phyloP scores from a whole-genome alignment of 1,140 invertebrate species.

The Caenorhabditis briggsae region DNA sequence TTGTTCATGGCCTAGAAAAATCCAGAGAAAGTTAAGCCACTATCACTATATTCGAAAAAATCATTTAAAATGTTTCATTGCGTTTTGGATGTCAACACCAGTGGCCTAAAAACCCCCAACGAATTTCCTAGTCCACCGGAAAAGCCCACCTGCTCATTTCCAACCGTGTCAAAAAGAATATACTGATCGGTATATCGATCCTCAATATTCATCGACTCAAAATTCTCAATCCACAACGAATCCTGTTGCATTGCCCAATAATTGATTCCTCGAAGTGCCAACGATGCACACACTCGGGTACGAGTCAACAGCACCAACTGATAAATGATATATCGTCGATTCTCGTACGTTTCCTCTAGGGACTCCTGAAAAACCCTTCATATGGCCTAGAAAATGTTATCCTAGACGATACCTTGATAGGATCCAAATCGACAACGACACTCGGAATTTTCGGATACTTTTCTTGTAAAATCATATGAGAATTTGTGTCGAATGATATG shows the following conservation, averaged over 20 bases:
- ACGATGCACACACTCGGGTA: constrained; percentile 26
- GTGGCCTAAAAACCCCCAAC: no score
- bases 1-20: no score
- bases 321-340: constrained; percentile 50
- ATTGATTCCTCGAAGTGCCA: constrained; percentile 42
- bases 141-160: constrained; percentile 52
- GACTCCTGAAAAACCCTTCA: not conserved
- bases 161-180: constrained; percentile 56
- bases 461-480: constrained; percentile 33
- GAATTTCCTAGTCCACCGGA: no score
- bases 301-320: constrained; percentile 39
- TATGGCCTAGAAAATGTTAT: not conserved
- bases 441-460: constrained; percentile 43
- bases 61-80: no score
- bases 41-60: no score
- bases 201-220: constrained; percentile 26
- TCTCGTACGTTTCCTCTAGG: constrained; percentile 11
- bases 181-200: constrained; percentile 41
- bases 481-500: constrained; percentile 32
- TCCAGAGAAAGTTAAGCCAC: no score
- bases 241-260: constrained; percentile 63
- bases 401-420: constrained; percentile 28
- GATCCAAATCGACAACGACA: constrained; percentile 42
- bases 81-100: no score
- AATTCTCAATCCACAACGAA: constrained; percentile 52